These are phyloP conservation scores for Oscarella lobularis DNA, from an alignment of 37 sponge, comb jelly and placozoan genomes.

Conservation along the genomic window DNA sequence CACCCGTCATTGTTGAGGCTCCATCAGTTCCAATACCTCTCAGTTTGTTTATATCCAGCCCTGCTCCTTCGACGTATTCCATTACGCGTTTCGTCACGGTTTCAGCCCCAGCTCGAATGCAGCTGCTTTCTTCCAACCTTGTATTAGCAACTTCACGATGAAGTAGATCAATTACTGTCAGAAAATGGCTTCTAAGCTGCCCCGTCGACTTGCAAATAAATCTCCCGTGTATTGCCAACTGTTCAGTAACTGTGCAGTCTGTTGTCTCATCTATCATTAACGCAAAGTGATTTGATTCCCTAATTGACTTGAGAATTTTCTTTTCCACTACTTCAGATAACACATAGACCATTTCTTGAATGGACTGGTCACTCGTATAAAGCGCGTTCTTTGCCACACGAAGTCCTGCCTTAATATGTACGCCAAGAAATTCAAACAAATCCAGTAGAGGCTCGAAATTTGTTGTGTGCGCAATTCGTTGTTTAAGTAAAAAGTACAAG, in stretches of 20 bases:
- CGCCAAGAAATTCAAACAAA: neutral
- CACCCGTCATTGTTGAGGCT: conserved; percentile 31
- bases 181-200: conserved; percentile 7
- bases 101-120: neutral
- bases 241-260: conserved; percentile 23
- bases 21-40: conserved; percentile 46
- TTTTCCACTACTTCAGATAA: neutral
- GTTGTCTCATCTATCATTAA: conserved; percentile 15
- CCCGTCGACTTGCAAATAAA: neutral
- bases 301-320: neutral
- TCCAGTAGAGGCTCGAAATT: neutral
- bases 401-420: neutral
- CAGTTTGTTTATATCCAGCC: conserved; percentile 11
- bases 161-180: conserved; percentile 18
- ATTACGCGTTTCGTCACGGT: neutral
- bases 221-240: conserved; percentile 22
- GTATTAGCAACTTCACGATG: conserved; percentile 6
- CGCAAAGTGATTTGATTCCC: neutral
- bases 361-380: neutral
- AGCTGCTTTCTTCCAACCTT: too few relatives aligned
- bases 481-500: neutral
- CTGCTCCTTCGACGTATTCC: conserved; percentile 11
- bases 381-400: neutral
- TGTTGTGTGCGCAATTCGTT: neutral
- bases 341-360: neutral